A percentile compares a stretch with the other conserved stretches of the same genome.
Conservation (phyloP, 2,113 vertebrate species). For the Scomber colias region DNA sequence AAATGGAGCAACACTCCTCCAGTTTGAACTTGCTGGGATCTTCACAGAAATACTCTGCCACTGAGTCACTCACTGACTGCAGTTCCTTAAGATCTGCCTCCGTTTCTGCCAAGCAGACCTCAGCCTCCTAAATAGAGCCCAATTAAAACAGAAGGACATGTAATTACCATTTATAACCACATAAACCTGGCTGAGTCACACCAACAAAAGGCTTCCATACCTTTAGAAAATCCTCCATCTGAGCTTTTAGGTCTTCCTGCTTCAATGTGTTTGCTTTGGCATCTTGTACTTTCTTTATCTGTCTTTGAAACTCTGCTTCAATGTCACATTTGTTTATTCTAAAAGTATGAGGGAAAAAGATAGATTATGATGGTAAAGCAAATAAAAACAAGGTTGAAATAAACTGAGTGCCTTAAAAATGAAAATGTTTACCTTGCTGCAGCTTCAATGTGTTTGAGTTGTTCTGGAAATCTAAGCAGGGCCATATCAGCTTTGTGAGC, state of each 20-base stretch:
- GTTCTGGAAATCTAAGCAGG: slow-evolving; percentile 80
- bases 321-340: slow-evolving; percentile 83
- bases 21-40: slow-evolving; percentile 81
- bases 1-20: slow-evolving; percentile 85
- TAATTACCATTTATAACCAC: background rate
- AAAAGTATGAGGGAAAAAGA: background rate
- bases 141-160: slow-evolving; percentile 10
- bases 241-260: slow-evolving; percentile 78
- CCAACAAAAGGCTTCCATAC: slow-evolving; percentile 48
- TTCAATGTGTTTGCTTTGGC: slow-evolving; percentile 68
- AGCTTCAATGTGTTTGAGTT: slow-evolving; percentile 77
- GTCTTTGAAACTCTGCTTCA: slow-evolving; percentile 78
- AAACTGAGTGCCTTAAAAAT: background rate
- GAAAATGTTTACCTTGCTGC: slow-evolving; percentile 75
- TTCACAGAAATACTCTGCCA: slow-evolving; percentile 86
- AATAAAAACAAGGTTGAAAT: background rate
- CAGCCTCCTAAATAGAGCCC: slow-evolving; percentile 71
- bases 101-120: slow-evolving; percentile 68
- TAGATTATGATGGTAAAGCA: background rate
- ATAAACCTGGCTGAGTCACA: background rate
- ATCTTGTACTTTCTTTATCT: slow-evolving; percentile 72
- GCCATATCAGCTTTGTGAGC: slow-evolving; percentile 78
- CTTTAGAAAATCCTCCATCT: slow-evolving; percentile 82
- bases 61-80: slow-evolving; percentile 69
- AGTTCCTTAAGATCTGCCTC: slow-evolving; percentile 70